Conservation (phyloP, 2,797 vertebrate species). For the Urocyon cinereoargenteus region DNA sequence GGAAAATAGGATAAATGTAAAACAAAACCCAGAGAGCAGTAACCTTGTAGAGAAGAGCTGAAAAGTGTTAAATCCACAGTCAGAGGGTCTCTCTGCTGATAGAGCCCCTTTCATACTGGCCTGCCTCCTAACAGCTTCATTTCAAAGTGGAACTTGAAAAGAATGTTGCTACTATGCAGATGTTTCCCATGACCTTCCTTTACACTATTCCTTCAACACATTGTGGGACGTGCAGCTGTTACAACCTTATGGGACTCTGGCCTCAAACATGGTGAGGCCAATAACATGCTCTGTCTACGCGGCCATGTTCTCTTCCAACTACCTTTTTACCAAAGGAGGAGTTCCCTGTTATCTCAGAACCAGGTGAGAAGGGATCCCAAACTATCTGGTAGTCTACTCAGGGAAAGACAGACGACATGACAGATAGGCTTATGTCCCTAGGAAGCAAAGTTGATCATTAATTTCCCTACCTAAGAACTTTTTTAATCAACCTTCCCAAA, state of each 20-base stretch:
- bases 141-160: background rate
- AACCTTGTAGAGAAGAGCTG: background rate
- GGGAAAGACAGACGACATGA: background rate
- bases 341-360: background rate
- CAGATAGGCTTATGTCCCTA: background rate
- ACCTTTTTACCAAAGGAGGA: background rate
- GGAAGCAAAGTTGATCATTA: background rate
- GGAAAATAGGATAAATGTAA: slow-evolving; percentile 39
- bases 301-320: background rate
- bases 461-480: background rate
- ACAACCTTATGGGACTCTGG: background rate
- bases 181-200: background rate
- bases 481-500: background rate
- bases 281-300: background rate
- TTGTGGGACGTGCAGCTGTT: background rate
- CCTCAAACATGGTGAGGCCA: background rate
- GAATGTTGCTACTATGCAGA: background rate
- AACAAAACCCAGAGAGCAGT: background rate
- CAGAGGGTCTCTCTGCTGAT: background rate
- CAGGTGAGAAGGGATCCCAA: background rate
- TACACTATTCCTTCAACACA: background rate
- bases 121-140: background rate
- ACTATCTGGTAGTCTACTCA: background rate
- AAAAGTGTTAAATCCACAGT: background rate
- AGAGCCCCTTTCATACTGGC: background rate